These are phyloP conservation scores for Scaeva pyrastri DNA, from an alignment of 2,888 invertebrate genomes.

Conservation along the genomic window DNA sequence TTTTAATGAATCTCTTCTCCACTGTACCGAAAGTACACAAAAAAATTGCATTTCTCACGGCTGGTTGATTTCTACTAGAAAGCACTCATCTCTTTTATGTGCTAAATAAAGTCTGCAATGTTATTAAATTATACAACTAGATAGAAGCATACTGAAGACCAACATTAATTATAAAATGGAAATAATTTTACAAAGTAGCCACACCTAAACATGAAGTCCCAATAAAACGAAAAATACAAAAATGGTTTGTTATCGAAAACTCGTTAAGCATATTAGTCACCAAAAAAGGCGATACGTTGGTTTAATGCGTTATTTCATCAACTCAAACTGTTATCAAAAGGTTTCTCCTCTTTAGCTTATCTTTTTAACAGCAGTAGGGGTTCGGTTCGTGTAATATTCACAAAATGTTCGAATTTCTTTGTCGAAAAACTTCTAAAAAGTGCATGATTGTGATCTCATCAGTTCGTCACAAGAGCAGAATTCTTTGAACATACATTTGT, in stretches of 20 bases:
- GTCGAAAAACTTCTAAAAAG: slow-evolving; percentile 1
- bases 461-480: slow-evolving; percentile 43
- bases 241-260: slow-evolving; percentile 66
- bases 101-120: background rate
- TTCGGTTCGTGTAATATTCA: background rate
- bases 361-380: background rate
- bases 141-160: background rate
- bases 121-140: background rate
- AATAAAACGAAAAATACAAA: slow-evolving; percentile 39
- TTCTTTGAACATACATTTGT: slow-evolving; percentile 39
- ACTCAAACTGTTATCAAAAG: slow-evolving; percentile 50
- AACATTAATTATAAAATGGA: background rate
- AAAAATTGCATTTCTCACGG: slow-evolving; percentile 42
- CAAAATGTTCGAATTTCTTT: background rate
- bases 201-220: slow-evolving; percentile 58
- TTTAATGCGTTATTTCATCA: background rate
- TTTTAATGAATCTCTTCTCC: background rate
- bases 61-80: slow-evolving; percentile 40
- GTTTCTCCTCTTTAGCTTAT: slow-evolving; percentile 43
- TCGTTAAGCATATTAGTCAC: slow-evolving; percentile 71
- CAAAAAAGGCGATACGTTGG: slow-evolving; percentile 37
- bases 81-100: background rate
- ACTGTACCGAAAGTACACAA: too few relatives aligned
- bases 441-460: slow-evolving; percentile 64
- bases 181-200: slow-evolving; percentile 40